Base-by-base conservation (phyloP, 2,888 invertebrate genomes). In the Tenthredo distinguenda region DNA sequence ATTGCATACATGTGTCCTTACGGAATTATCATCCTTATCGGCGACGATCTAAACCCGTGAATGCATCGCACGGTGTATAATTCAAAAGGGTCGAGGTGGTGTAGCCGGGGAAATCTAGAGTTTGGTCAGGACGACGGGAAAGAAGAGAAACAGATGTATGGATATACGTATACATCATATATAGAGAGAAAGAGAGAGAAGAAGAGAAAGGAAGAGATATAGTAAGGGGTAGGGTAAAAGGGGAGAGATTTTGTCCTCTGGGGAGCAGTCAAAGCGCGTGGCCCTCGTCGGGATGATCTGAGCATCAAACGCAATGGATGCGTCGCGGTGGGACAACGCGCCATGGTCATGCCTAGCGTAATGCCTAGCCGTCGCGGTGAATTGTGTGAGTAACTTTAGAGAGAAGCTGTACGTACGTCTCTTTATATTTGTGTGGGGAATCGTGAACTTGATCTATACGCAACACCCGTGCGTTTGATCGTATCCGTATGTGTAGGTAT, bases 191-290 rank as follows among this genome's bases (percentile, higher is more conserved):
- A 55, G 15, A 26, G 6, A 31, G 12, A 31, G 47, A 77, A 62
- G 65, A 68, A 85, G 74, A 85, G 85, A 86, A 58, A 81, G 37
- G 72, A 50, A 31, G 77, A 77, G 65, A 77, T 71, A 55, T 5
- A 72, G 76, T 58, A 84, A 86, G 84, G 86, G 47, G 81, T 84
- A 86, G 84, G 88, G 88, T 37, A 76, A 85, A 86, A 87, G 85
- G 88, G 88, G 92, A 92, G 92, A 92, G 91, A 92, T 91, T 92
- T 91, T 91, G 91, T 91, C 92, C 93, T 92, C 92, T 90, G 87
- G 93, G 92, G 93, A 93, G 91, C 92, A 93, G 93, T 93, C 93
- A 93, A 93, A 93, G 93, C 92, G 90, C 88, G 90, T 91, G 91
- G 91, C 90, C 91, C 92, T 88, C 90, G 90, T 91, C 90, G 91